phyloP scores from a whole-genome alignment of 1,140 invertebrate species.

The Lamellibrachia luymesi region DNA sequence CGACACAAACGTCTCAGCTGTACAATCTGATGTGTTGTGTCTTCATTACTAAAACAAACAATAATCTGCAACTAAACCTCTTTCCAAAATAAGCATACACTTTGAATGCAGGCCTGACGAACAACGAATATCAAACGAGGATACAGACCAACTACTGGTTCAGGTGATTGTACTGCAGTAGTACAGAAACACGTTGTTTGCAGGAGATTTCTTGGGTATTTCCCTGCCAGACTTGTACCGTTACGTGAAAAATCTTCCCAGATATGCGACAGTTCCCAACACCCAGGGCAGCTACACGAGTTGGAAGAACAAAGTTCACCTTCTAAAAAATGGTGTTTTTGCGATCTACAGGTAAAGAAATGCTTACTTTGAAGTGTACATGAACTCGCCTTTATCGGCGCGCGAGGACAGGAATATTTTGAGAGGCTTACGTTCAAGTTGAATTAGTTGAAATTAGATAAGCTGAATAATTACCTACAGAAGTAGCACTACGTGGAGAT shows the following conservation, averaged over 20 bases:
- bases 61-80: too few relatives aligned
- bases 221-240: constrained; percentile 41
- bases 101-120: not conserved
- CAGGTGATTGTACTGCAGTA: not conserved
- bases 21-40: too few relatives aligned
- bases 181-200: constrained; percentile 9
- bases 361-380: too few relatives aligned
- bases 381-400: too few relatives aligned
- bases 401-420: too few relatives aligned
- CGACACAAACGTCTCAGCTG: too few relatives aligned
- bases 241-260: constrained; percentile 22
- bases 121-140: not conserved
- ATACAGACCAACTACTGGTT: too few relatives aligned
- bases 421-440: too few relatives aligned
- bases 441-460: too few relatives aligned
- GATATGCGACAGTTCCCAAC: not conserved
- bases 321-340: not conserved
- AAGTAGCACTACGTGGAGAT: not conserved
- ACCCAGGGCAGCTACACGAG: not conserved
- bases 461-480: too few relatives aligned
- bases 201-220: constrained; percentile 44
- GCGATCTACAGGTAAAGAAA: not conserved
- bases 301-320: not conserved
- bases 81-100: not conserved
- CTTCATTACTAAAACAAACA: too few relatives aligned